Percentiles rank a stretch among this genome's conserved stretches.
Evolutionary conservation across 2,888 invertebrate species (phyloP).

Genomic region (Muschampia plurimacula): DNA sequence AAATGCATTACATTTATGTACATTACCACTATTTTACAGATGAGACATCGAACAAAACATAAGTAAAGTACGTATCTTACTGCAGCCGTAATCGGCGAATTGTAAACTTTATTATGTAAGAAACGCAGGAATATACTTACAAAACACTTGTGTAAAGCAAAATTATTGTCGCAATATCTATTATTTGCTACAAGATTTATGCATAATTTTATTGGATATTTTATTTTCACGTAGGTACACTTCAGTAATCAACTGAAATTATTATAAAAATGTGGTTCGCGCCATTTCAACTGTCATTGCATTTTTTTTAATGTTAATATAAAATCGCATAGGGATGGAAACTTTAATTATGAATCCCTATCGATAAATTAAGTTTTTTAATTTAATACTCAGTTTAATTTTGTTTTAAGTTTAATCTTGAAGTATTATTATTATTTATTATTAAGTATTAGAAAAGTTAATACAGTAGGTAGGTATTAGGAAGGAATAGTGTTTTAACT

Average conservation of each 20-base stretch:
- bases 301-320: slow-evolving; percentile 31
- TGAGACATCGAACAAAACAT: neutral
- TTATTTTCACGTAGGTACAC: slow-evolving; percentile 32
- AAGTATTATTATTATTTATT: too few species aligned
- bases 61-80: neutral
- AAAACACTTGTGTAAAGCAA: slow-evolving; percentile 8
- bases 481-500: too few species aligned
- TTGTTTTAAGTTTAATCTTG: neutral
- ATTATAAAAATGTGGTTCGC: slow-evolving; percentile 48
- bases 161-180: neutral
- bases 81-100: neutral
- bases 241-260: slow-evolving; percentile 37
- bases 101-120: slow-evolving; percentile 27
- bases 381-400: neutral
- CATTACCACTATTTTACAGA: neutral
- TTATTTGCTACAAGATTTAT: neutral
- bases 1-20: neutral
- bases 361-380: neutral
- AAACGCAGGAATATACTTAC: slow-evolving; percentile 5
- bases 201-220: neutral
- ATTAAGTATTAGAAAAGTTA: too few species aligned
- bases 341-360: neutral
- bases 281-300: slow-evolving; percentile 51
- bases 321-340: slow-evolving; percentile 4
- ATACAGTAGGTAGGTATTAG: too few species aligned